Percentiles rank a stretch among this genome's conserved stretches.
Evolutionary conservation across 1,140 invertebrate species (phyloP).

Genomic region (Zaprionus nigranus): DNA sequence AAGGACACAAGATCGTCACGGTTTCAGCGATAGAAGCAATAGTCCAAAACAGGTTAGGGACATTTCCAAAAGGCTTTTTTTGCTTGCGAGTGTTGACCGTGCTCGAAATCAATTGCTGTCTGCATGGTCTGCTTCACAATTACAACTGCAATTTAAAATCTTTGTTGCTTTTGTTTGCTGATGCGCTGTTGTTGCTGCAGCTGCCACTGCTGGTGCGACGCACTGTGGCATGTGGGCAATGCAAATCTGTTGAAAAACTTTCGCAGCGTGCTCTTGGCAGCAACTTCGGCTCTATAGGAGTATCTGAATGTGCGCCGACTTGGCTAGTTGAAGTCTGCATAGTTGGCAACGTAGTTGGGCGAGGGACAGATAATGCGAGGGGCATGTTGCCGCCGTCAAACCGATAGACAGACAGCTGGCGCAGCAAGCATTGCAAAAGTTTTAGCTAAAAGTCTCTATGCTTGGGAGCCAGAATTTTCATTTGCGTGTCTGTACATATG

Average conservation of each 20-base stretch:
- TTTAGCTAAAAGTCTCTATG: background rate
- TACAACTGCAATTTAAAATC: slow-evolving; percentile 45
- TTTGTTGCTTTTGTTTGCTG: slow-evolving; percentile 17
- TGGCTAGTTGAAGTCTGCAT: no score
- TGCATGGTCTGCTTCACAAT: slow-evolving; percentile 38
- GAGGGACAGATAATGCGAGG: background rate
- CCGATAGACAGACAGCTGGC: slow-evolving; percentile 12
- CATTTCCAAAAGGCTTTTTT: background rate
- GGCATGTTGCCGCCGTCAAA: slow-evolving; percentile 6
- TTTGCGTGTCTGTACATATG: background rate
- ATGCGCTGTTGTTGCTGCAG: no score
- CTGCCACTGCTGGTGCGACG: slow-evolving; percentile 9
- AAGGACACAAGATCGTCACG: no score
- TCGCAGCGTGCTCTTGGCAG: slow-evolving; percentile 17
- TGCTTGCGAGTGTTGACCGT: slow-evolving; percentile 8
- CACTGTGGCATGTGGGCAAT: slow-evolving; percentile 37
- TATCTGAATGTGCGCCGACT: background rate
- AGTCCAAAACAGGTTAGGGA: no score
- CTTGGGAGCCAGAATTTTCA: background rate
- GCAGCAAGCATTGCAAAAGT: slow-evolving; percentile 19
- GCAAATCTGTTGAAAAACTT: slow-evolving; percentile 31
- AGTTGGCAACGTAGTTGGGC: no score
- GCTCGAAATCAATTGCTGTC: slow-evolving; percentile 42
- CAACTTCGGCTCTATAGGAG: slow-evolving; percentile 8
- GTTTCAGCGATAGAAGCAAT: no score